Conservation (phyloP, 2,888 invertebrate genomes). For the Aethes cnicana region DNA sequence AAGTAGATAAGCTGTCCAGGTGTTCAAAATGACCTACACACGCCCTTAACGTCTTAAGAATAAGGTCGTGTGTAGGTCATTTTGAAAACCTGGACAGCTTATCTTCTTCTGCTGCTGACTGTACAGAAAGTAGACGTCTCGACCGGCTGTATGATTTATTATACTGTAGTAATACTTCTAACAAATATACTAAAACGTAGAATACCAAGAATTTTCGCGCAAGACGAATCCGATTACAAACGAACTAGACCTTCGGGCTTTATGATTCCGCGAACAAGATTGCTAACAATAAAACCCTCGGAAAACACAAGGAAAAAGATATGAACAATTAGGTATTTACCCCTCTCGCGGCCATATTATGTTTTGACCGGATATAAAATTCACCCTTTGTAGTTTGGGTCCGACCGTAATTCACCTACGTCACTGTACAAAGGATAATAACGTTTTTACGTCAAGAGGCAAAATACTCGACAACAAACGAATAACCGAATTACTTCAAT, state of each 20-base stretch:
- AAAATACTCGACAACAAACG: background rate
- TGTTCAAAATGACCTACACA: too few species aligned
- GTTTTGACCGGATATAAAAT: conserved; percentile 17
- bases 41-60: too few species aligned
- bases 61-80: too few species aligned
- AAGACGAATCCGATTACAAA: too few species aligned
- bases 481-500: conserved; percentile 2
- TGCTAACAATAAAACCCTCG: conserved; percentile 3
- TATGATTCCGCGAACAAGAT: conserved; percentile 4
- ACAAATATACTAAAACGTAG: too few species aligned
- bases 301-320: background rate
- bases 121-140: too few species aligned
- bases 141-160: too few species aligned
- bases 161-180: too few species aligned
- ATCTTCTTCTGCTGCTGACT: too few species aligned
- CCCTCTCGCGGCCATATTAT: conserved; percentile 19
- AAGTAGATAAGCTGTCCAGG: too few species aligned
- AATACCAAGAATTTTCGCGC: too few species aligned
- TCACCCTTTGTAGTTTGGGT: conserved; percentile 18
- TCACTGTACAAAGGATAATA: conserved; percentile 19
- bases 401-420: conserved; percentile 25
- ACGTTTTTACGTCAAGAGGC: conserved; percentile 8
- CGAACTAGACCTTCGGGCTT: background rate
- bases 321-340: conserved; percentile 24
- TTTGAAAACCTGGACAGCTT: too few species aligned